Evolutionary conservation across 2,113 vertebrate species (phyloP).

Genomic region (Sigmodon hispidus): DNA sequence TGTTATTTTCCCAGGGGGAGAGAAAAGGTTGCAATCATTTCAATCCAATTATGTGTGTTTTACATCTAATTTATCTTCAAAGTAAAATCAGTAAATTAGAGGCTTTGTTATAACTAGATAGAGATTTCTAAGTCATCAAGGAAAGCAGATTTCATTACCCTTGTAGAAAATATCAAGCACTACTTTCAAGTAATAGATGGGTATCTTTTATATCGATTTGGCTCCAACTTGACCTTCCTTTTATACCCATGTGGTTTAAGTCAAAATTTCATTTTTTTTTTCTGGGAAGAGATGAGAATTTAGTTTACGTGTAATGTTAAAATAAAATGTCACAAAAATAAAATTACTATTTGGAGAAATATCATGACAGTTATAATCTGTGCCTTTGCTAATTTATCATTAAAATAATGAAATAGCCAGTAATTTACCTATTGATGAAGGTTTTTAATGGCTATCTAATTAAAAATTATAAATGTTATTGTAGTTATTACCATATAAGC

Average conservation of each 20-base stretch:
- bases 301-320: slow-evolving; percentile 14
- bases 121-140: slow-evolving; percentile 23
- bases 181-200: slow-evolving; percentile 50
- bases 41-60: slow-evolving; percentile 71
- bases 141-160: neutral
- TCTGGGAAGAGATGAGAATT: slow-evolving; percentile 53
- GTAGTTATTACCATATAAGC: neutral
- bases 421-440: neutral
- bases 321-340: slow-evolving; percentile 18
- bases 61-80: slow-evolving; percentile 58
- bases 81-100: slow-evolving; percentile 72
- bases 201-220: slow-evolving; percentile 31
- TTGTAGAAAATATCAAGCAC: slow-evolving; percentile 41
- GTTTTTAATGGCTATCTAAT: neutral
- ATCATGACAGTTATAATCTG: neutral
- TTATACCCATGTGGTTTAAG: slow-evolving; percentile 43
- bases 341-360: slow-evolving; percentile 16
- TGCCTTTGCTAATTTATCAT: slow-evolving; percentile 37
- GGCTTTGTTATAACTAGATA: slow-evolving; percentile 51
- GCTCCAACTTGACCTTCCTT: slow-evolving; percentile 61
- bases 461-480: neutral
- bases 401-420: neutral
- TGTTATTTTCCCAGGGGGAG: slow-evolving; percentile 64
- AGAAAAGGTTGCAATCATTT: slow-evolving; percentile 67
- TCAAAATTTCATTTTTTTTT: slow-evolving; percentile 67